Conservation (phyloP, 2,797 vertebrate species). For the Semotilus atromaculatus region DNA sequence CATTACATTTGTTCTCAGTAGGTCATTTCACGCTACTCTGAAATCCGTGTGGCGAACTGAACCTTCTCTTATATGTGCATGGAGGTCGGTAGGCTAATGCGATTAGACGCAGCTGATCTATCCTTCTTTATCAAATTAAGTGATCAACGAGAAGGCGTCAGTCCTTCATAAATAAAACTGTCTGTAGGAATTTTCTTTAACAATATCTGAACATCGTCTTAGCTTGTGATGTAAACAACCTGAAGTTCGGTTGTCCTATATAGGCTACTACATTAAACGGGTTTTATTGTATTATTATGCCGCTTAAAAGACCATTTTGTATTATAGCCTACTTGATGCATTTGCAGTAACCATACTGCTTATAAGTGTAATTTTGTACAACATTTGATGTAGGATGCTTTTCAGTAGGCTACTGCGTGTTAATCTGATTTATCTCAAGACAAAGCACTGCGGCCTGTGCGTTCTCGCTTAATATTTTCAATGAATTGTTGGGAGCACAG, state of each 20-base stretch:
- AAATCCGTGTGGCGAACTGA: constrained; percentile 24
- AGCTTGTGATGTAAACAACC: neutral
- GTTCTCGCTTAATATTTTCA: neutral
- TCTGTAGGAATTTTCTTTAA: neutral
- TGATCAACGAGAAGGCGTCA: constrained; percentile 29
- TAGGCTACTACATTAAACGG: neutral
- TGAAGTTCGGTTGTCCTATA: no score
- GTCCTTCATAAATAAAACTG: constrained; percentile 19
- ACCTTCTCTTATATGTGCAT: neutral
- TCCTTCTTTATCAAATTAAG: constrained; percentile 38
- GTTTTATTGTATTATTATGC: neutral
- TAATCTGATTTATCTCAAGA: no score
- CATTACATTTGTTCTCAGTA: constrained; percentile 55
- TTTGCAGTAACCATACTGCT: no score
- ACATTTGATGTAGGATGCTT: neutral
- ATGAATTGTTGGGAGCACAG: neutral
- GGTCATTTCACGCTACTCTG: constrained; percentile 44
- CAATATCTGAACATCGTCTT: neutral
- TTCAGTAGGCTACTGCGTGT: neutral
- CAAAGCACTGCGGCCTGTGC: neutral
- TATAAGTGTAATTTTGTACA: neutral
- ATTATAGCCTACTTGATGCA: neutral
- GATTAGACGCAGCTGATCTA: constrained; percentile 55
- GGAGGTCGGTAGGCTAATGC: constrained; percentile 54
- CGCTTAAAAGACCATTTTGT: neutral